phyloP scores from a whole-genome alignment of 1,140 invertebrate species.

The Drosophila truncata region DNA sequence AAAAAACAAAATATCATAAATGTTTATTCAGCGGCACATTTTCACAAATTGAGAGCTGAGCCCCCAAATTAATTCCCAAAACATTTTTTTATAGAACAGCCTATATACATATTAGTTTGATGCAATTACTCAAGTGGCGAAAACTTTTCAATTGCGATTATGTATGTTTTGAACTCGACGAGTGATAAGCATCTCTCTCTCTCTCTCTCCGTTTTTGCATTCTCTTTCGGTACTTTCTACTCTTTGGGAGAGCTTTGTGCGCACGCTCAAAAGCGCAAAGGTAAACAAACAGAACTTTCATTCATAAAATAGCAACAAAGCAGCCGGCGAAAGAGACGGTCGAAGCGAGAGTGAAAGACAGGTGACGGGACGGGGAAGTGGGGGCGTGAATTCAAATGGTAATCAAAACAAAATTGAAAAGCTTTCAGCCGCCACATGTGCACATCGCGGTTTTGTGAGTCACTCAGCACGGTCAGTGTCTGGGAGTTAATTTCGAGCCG shows the following conservation, averaged over 20 bases:
- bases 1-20: neutral
- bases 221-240: conserved; percentile 12
- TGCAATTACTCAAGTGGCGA: conserved; percentile 27
- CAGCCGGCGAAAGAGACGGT: conserved; percentile 37
- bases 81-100: neutral
- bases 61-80: conserved; percentile 4
- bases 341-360: conserved; percentile 7
- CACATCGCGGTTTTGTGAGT: conserved; percentile 31
- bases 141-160: conserved; percentile 35
- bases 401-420: conserved; percentile 65
- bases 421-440: conserved; percentile 40
- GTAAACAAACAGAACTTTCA: conserved; percentile 81
- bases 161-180: conserved; percentile 28
- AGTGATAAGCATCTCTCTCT: conserved; percentile 31
- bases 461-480: conserved; percentile 13
- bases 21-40: neutral
- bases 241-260: conserved; percentile 26
- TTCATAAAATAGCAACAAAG: conserved; percentile 77
- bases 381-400: conserved; percentile 36
- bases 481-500: conserved; percentile 34
- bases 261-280: conserved; percentile 55
- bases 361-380: neutral
- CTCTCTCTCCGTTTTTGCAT: neutral
- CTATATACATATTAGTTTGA: neutral
- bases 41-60: conserved; percentile 12